Evolutionary conservation across 23 tunicate genomes (phyloP).

Genomic region (Aplidium turbinatum): DNA sequence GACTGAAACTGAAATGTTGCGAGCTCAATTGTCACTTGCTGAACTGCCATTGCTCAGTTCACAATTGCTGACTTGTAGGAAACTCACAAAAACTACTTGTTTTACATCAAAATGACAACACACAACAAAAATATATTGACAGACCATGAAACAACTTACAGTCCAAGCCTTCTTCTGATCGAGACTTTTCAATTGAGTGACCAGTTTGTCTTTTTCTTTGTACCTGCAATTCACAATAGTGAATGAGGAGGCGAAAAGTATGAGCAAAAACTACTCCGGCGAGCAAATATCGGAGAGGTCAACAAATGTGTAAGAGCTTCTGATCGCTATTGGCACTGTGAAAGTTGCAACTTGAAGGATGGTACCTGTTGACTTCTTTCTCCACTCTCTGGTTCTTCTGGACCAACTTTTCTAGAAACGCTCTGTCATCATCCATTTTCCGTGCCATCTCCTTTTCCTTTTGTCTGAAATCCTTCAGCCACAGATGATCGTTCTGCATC

Average conservation of each 20-base stretch:
- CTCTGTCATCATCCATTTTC: slow-evolving; percentile 30
- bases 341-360: too few species aligned
- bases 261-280: too few species aligned
- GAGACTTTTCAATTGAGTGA: slow-evolving; percentile 35
- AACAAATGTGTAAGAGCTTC: too few species aligned
- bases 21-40: too few species aligned
- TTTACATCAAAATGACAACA: too few species aligned
- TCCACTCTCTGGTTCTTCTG: slow-evolving; percentile 75
- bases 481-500: slow-evolving; percentile 64
- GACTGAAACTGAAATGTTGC: too few species aligned
- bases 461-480: slow-evolving; percentile 55
- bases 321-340: too few species aligned
- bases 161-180: slow-evolving; percentile 72
- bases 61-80: too few species aligned
- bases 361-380: slow-evolving; percentile 64
- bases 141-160: slow-evolving; percentile 30
- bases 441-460: slow-evolving; percentile 48
- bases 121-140: too few species aligned
- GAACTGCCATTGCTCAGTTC: too few species aligned
- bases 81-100: too few species aligned
- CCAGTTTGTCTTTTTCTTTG: slow-evolving; percentile 53
- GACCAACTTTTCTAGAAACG: slow-evolving; percentile 47
- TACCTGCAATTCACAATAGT: slow-evolving; percentile 29
- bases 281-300: too few species aligned
- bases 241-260: neutral